Evolutionary conservation across 2,888 invertebrate genomes (phyloP).

Genomic region (Tenthredo distinguenda): DNA sequence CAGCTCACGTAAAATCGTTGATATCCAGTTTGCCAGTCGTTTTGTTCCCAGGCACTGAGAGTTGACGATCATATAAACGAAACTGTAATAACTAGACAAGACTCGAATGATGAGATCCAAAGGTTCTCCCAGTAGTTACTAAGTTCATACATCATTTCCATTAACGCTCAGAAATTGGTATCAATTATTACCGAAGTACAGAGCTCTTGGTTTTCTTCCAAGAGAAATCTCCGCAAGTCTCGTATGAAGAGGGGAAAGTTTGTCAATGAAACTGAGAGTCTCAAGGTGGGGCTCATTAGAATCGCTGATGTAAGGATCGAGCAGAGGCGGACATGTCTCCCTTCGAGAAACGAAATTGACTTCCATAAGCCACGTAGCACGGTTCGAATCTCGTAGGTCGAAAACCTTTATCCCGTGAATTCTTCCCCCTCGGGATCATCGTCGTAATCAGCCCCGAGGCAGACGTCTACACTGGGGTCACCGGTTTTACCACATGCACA

Average conservation of each 20-base stretch:
- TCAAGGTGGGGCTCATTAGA: slow-evolving; percentile 49
- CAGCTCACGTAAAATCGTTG: slow-evolving; percentile 12
- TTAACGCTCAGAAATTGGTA: background rate
- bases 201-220: too few relatives aligned
- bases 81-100: background rate
- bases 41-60: slow-evolving; percentile 1
- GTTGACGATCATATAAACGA: background rate
- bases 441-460: slow-evolving; percentile 42
- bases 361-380: slow-evolving; percentile 3
- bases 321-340: slow-evolving; percentile 31
- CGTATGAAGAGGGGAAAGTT: slow-evolving; percentile 35
- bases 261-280: slow-evolving; percentile 47
- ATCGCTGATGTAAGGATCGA: slow-evolving; percentile 44
- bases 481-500: slow-evolving; percentile 38
- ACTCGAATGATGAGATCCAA: background rate
- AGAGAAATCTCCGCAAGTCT: slow-evolving; percentile 3
- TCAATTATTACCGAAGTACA: too few relatives aligned
- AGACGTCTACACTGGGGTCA: slow-evolving; percentile 28
- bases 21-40: background rate
- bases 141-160: background rate
- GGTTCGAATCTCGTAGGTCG: slow-evolving; percentile 8
- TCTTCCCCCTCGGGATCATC: background rate
- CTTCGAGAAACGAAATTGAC: slow-evolving; percentile 13
- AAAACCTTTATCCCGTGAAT: background rate
- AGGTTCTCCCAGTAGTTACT: background rate